Evolutionary conservation across 1,140 invertebrate species (phyloP), one percentile per base, ranked within the genome.

Genomic region (Idris sp.): DNA sequence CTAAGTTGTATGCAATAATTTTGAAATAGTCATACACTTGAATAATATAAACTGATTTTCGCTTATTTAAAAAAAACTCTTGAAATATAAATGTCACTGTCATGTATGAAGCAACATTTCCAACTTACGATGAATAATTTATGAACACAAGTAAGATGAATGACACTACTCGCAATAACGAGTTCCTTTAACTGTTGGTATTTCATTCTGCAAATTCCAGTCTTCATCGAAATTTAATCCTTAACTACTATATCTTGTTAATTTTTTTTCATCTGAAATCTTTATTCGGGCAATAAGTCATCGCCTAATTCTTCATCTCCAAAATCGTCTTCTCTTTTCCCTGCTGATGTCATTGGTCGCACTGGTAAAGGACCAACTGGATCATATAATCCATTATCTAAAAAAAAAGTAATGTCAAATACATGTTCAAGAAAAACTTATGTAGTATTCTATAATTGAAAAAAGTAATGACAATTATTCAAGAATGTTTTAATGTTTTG

Each of bases 221-320:
- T 54, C 26, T 49, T 46, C 7, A 1, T 48, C 19, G 0, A 38
- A 35, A 38, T 30, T 36, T 38, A 33, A 43, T 43, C 19, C n/a
- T 6, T 30, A 25, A 36, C 2, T n/a, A n/a, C n/a, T n/a, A n/a
- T n/a, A n/a, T n/a, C n/a, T n/a, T n/a, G n/a, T n/a, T n/a, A n/a
- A 22, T 25, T 30, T 1, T 26, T 30, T 30, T 15, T 30, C 15
- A 11, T 15, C 25, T 28, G 13, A 14, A 19, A 36, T 14, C 22
- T 54, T 82, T 89, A 94, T 79, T 93, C 92, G 2, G 95, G 95
- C 78, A 97, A 83, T 28, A 96, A 85, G 82, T 95, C 94, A 74
- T 95, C 93, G 4, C 93, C 93, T 11, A 96, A 87, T 84, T 94
- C 92, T 83, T 94, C 93, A 82, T 95, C 92, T 28, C 89, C 93